These are phyloP conservation scores for Apteryx mantelli DNA, from an alignment of 2,113 vertebrate species.

Conservation along the genomic window DNA sequence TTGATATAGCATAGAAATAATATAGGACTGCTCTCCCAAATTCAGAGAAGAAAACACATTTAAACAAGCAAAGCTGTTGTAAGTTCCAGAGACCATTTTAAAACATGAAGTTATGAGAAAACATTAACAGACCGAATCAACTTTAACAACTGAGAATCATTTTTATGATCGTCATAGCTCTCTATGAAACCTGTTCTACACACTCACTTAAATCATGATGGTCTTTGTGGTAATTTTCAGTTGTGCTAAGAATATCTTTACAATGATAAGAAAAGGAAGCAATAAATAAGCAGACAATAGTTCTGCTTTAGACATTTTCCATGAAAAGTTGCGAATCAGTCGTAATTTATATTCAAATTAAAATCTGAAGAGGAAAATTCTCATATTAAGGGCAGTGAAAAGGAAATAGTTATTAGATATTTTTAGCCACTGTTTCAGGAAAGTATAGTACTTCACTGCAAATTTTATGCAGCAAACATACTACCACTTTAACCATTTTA, in stretches of 20 bases:
- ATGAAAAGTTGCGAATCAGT: neutral
- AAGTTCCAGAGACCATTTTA: slow-evolving; percentile 14
- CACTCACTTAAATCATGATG: neutral
- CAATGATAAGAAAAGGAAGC: neutral
- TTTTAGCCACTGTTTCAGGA: neutral
- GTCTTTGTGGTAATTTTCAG: slow-evolving; percentile 13
- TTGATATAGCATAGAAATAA: neutral
- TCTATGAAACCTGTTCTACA: neutral
- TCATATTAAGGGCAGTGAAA: neutral
- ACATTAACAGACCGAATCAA: slow-evolving; percentile 34
- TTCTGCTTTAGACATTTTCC: neutral
- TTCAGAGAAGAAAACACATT: neutral
- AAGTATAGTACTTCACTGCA: neutral
- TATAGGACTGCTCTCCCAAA: neutral
- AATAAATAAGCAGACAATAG: neutral
- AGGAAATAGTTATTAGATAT: neutral
- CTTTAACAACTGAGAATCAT: slow-evolving; percentile 45
- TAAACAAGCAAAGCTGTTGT: neutral
- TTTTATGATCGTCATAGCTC: slow-evolving; percentile 21
- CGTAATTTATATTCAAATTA: slow-evolving; percentile 41
- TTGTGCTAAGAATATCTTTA: neutral
- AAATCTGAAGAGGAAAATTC: neutral
- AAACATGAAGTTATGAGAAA: slow-evolving; percentile 30
- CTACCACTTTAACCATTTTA: neutral
- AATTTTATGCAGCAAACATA: neutral